Conservation (phyloP, 92 coral and sea anemone genomes). For the Phenganax stokvisi region DNA sequence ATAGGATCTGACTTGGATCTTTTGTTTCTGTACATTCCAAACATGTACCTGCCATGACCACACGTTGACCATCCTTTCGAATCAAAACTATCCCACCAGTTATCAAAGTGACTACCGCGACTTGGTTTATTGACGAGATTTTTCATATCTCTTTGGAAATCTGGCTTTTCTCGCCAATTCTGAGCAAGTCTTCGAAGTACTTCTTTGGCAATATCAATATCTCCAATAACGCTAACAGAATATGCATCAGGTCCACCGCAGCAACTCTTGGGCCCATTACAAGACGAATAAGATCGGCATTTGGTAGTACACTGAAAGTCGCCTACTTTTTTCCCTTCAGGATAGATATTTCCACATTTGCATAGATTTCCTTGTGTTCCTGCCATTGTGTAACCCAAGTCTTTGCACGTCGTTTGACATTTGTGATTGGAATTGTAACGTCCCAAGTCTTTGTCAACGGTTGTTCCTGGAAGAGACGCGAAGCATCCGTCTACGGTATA, state of each 20-base stretch:
- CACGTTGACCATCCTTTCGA: background rate
- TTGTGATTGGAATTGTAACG: background rate
- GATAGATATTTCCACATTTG: slow-evolving; percentile 23
- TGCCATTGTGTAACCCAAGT: slow-evolving; percentile 11
- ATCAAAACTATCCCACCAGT: background rate
- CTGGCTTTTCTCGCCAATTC: background rate
- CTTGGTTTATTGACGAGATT: background rate
- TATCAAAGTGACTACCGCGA: background rate
- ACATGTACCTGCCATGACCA: slow-evolving; percentile 2
- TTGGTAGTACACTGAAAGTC: background rate
- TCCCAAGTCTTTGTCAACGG: background rate
- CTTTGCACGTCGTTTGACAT: slow-evolving; percentile 24
- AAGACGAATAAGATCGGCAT: background rate
- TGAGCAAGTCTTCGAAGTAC: background rate
- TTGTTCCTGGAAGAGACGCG: background rate
- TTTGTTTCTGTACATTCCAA: background rate
- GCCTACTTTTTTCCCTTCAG: background rate
- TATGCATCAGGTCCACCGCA: slow-evolving; percentile 9
- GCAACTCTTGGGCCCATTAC: slow-evolving; percentile 15
- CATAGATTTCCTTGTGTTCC: slow-evolving; percentile 12
- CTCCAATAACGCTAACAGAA: slow-evolving; percentile 8
- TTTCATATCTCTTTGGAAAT: background rate
- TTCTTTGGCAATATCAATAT: slow-evolving; percentile 18
- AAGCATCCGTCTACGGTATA: slow-evolving; percentile 17
- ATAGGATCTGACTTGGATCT: background rate